Percentiles rank a stretch among this genome's conserved stretches.
phyloP scores from a whole-genome alignment of 1,140 invertebrate species.

The Plodia interpunctella region DNA sequence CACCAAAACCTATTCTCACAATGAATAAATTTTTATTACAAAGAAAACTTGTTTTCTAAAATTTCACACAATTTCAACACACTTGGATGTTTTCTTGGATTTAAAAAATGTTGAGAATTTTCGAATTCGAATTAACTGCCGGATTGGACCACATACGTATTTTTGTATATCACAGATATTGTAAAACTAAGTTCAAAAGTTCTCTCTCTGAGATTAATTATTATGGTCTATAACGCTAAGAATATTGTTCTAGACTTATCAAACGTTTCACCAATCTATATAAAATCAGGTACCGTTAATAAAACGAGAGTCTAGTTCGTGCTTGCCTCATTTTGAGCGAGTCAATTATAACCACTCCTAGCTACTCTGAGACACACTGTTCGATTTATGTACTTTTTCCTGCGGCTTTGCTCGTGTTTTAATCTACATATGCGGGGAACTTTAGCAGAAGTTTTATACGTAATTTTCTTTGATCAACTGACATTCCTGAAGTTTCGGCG shows the following conservation, averaged over 20 bases:
- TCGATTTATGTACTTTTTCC: background rate
- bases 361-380: background rate
- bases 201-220: no score
- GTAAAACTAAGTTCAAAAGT: no score
- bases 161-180: no score
- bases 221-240: background rate
- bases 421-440: no score
- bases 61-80: background rate
- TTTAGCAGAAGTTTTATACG: no score
- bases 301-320: background rate
- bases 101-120: no score
- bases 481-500: no score
- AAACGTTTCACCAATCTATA: background rate
- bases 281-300: slow-evolving; percentile 1
- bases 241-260: background rate
- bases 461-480: no score
- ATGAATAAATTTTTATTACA: background rate
- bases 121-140: no score
- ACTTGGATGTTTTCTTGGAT: no score
- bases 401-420: no score
- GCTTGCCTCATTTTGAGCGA: background rate
- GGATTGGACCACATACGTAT: no score
- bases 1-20: background rate
- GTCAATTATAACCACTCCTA: slow-evolving; percentile 4
- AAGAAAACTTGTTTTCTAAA: background rate